A percentile compares a stretch with the other conserved stretches of the same genome.
These are phyloP conservation scores for Bilobella aurantiaca DNA, from an alignment of 1,140 invertebrate genomes.

Conservation along the genomic window DNA sequence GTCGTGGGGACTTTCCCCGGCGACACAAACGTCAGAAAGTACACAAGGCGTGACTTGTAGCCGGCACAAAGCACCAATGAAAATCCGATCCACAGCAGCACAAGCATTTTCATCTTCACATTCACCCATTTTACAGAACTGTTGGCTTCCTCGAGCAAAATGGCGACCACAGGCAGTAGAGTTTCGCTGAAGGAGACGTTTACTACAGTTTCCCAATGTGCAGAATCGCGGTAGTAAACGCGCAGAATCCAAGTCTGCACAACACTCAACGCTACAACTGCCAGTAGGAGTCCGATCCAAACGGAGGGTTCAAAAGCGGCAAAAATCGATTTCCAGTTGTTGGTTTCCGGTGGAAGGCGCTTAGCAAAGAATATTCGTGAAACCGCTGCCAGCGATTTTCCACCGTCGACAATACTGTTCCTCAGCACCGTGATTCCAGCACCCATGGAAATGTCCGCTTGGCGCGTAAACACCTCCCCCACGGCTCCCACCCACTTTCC, in stretches of 20 bases:
- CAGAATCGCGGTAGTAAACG: neutral
- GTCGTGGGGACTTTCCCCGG: constrained; percentile 9
- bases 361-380: constrained; percentile 2
- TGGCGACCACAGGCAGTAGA: neutral
- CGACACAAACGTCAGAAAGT: constrained; percentile 14
- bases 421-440: neutral
- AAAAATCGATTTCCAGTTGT: neutral
- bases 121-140: neutral
- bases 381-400: neutral
- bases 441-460: neutral
- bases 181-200: too few relatives aligned
- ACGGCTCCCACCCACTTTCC: neutral
- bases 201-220: neutral
- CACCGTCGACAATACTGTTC: neutral
- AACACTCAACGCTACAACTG: neutral
- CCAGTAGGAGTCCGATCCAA: neutral
- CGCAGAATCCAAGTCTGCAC: too few relatives aligned
- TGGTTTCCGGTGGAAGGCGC: neutral
- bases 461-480: neutral
- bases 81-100: constrained; percentile 13
- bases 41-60: constrained; percentile 18
- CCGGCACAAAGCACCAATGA: constrained; percentile 15
- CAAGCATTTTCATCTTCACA: neutral
- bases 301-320: neutral
- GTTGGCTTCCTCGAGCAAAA: neutral